A percentile compares a stretch with the other conserved stretches of the same genome.
These are phyloP conservation scores for Ectobius pallidus DNA, from an alignment of 2,888 invertebrate species.

Conservation along the genomic window DNA sequence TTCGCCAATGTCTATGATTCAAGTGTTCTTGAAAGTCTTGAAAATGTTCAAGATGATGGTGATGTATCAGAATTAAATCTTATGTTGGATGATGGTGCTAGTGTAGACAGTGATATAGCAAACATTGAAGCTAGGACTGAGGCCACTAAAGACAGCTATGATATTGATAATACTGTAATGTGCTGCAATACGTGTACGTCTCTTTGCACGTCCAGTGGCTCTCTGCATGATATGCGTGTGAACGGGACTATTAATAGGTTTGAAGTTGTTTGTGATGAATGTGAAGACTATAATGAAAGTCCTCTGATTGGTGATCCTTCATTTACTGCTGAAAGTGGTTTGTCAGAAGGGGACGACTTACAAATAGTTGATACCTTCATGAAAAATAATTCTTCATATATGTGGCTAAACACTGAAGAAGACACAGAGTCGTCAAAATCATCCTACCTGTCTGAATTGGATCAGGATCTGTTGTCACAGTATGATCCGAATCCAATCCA, in stretches of 20 bases:
- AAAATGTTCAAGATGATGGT: no score
- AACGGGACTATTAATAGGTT: not conserved
- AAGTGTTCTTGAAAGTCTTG: no score
- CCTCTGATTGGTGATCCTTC: conserved; percentile 30
- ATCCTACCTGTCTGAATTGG: not conserved
- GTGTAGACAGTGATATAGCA: no score
- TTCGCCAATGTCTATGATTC: no score
- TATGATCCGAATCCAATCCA: not conserved
- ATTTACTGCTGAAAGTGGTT: conserved; percentile 18
- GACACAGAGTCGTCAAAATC: not conserved
- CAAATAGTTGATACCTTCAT: not conserved
- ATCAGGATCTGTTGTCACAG: not conserved
- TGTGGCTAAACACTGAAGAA: conserved; percentile 1
- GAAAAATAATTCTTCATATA: not conserved
- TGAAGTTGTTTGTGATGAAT: not conserved
- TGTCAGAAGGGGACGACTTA: conserved; percentile 17
- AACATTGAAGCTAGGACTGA: no score
- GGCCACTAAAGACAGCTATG: no score
- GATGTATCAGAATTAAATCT: no score
- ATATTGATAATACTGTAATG: not conserved
- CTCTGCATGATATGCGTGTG: not conserved
- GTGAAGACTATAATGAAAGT: not conserved
- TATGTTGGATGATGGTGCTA: no score
- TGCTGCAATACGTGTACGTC: not conserved
- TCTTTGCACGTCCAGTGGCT: not conserved